Conservation (phyloP, 2,113 vertebrate species). For the Eptesicus fuscus region DNA sequence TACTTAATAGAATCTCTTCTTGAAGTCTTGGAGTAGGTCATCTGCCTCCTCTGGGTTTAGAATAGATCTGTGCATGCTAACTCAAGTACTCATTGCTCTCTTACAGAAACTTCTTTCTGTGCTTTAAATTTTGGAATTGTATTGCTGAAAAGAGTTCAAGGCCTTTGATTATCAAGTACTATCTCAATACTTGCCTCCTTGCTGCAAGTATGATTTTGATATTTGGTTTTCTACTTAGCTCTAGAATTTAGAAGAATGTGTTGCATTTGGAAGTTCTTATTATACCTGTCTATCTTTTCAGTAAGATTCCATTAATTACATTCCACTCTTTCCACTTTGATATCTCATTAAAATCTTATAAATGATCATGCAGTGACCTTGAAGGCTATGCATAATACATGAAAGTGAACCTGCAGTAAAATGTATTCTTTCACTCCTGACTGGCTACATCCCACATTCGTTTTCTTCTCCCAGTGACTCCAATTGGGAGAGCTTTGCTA, state of each 20-base stretch:
- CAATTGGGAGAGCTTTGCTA: slow-evolving; percentile 81
- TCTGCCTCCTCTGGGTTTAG: slow-evolving; percentile 38
- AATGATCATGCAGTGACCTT: slow-evolving; percentile 90
- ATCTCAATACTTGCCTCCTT: not conserved
- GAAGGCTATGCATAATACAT: slow-evolving; percentile 90
- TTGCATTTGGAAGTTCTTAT: slow-evolving; percentile 70
- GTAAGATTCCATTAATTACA: slow-evolving; percentile 86
- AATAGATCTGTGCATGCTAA: slow-evolving; percentile 28
- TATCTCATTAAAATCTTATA: slow-evolving; percentile 93
- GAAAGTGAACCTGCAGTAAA: slow-evolving; percentile 91
- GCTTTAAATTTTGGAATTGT: slow-evolving; percentile 42
- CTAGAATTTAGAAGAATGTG: slow-evolving; percentile 70
- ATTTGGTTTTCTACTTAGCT: slow-evolving; percentile 15
- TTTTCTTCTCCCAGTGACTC: slow-evolving; percentile 85
- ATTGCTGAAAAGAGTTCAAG: not conserved
- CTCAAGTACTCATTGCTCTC: not conserved
- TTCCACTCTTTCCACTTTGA: slow-evolving; percentile 87
- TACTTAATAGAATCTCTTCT: slow-evolving; percentile 50
- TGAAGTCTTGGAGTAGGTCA: slow-evolving; percentile 47
- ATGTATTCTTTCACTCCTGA: slow-evolving; percentile 90
- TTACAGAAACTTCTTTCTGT: slow-evolving; percentile 6
- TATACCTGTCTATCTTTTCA: slow-evolving; percentile 80
- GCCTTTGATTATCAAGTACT: not conserved
- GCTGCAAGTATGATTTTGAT: not conserved
- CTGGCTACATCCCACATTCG: slow-evolving; percentile 85